These are phyloP conservation scores for Delphinapterus leucas DNA, from an alignment of 2,113 vertebrate species.

Conservation along the genomic window DNA sequence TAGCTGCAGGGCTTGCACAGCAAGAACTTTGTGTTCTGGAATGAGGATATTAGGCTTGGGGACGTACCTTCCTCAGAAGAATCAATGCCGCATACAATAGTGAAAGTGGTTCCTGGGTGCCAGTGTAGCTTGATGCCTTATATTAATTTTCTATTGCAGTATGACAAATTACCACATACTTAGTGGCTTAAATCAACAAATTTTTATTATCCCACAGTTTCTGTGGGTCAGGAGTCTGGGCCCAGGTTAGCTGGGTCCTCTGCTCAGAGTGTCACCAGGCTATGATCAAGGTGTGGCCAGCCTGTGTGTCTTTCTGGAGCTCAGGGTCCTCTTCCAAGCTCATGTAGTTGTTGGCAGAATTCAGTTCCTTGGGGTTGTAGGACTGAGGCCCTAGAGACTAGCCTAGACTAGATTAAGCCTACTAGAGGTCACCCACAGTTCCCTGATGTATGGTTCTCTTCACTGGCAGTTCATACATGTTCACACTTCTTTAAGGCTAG, in stretches of 20 bases:
- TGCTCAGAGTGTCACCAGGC: not conserved
- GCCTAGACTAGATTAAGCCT: not conserved
- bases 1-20: not conserved
- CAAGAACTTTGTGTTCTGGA: not conserved
- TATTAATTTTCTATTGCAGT: not conserved
- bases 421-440: not conserved
- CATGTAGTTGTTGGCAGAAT: not conserved
- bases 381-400: not conserved
- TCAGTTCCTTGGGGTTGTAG: not conserved
- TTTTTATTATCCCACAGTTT: not conserved
- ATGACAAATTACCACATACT: not conserved
- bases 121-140: not conserved
- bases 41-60: not conserved
- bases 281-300: not conserved
- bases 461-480: not conserved
- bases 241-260: not conserved
- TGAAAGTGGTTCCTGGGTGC: not conserved
- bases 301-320: not conserved
- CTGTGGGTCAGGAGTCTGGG: not conserved
- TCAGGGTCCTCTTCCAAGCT: not conserved
- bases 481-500: not conserved
- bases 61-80: not conserved
- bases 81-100: not conserved
- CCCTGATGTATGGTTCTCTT: not conserved
- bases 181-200: not conserved